Evolutionary conservation across 2,797 vertebrate genomes (phyloP).

Genomic region (Melanogrammus aeglefinus): DNA sequence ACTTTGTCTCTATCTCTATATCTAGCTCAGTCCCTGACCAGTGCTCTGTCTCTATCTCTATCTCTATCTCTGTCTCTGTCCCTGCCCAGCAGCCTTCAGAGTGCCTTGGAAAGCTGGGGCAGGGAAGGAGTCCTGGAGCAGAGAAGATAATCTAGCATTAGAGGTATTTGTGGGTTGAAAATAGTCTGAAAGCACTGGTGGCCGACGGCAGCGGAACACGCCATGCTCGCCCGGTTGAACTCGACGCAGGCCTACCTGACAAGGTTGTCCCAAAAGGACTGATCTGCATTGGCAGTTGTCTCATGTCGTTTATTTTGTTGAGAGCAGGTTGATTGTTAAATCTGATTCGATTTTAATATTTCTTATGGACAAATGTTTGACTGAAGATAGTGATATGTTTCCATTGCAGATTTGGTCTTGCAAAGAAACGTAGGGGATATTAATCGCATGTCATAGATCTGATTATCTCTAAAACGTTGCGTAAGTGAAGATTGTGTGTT

Average conservation of each 20-base stretch:
- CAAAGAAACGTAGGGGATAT: background rate
- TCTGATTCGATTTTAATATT: background rate
- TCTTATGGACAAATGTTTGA: background rate
- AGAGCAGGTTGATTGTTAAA: background rate
- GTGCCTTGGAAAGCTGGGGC: slow-evolving; percentile 26
- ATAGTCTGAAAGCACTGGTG: slow-evolving; percentile 42
- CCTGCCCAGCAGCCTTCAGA: background rate
- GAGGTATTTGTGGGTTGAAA: slow-evolving; percentile 62
- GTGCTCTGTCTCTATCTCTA: too few species aligned
- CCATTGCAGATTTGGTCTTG: background rate
- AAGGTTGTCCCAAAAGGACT: background rate
- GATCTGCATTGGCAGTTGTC: background rate
- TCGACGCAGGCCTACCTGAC: too few species aligned
- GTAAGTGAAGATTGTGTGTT: slow-evolving; percentile 11
- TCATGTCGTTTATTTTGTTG: background rate
- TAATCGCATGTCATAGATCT: background rate
- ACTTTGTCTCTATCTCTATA: too few species aligned
- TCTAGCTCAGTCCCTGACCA: too few species aligned
- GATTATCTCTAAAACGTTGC: slow-evolving; percentile 6
- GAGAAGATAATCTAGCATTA: slow-evolving; percentile 66
- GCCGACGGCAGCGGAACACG: slow-evolving; percentile 10
- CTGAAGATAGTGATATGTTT: background rate
- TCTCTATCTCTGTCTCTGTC: too few species aligned
- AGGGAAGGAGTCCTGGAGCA: slow-evolving; percentile 34
- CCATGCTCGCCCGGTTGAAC: too few species aligned